These are phyloP conservation scores for Gymnorhina tibicen DNA, from an alignment of 2,113 vertebrate species.

Conservation along the genomic window DNA sequence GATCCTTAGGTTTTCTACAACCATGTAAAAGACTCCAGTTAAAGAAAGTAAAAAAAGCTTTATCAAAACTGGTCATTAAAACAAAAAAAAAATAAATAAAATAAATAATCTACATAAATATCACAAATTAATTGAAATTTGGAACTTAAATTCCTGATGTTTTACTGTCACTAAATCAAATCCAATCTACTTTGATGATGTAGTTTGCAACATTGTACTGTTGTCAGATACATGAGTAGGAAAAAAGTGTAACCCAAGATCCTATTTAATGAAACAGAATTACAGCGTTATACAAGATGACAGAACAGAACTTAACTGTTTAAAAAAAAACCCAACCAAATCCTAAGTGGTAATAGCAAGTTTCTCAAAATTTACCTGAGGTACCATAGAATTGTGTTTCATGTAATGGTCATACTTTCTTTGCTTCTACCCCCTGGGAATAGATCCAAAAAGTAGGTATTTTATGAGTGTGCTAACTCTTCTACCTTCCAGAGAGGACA, in stretches of 20 bases:
- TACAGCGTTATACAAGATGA: neutral
- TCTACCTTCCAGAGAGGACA: neutral
- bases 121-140: neutral
- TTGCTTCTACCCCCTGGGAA: neutral
- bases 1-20: slow-evolving; percentile 95
- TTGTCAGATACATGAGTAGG: neutral
- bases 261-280: neutral
- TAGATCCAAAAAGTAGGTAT: neutral
- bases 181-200: neutral
- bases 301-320: neutral
- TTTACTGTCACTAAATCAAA: neutral
- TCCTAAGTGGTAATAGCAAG: neutral
- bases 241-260: neutral
- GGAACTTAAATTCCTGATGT: neutral
- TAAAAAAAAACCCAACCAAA: neutral
- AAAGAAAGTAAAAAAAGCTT: slow-evolving; percentile 73
- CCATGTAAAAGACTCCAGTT: slow-evolving; percentile 83
- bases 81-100: neutral
- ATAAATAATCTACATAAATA: neutral
- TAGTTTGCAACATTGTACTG: neutral
- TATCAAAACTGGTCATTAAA: neutral
- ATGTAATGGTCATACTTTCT: neutral
- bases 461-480: neutral
- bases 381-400: neutral
- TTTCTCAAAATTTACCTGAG: neutral